These are phyloP conservation scores for Potamilus streckersoni DNA, from an alignment of 1,140 invertebrate species.

Conservation along the genomic window DNA sequence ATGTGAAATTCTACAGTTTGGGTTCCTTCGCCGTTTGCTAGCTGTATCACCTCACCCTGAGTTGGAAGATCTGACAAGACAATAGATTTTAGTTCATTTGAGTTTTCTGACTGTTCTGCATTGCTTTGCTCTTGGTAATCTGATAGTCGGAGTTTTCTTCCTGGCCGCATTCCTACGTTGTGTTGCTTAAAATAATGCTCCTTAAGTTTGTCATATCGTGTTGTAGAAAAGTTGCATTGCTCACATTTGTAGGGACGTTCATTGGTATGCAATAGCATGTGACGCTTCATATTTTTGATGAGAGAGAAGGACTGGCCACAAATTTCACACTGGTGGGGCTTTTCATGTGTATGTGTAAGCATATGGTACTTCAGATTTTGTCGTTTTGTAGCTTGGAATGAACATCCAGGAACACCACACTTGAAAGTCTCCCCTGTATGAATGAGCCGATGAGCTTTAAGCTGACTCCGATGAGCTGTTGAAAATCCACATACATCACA, in stretches of 20 bases:
- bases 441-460: constrained; percentile 72
- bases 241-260: constrained; percentile 48
- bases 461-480: constrained; percentile 73
- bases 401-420: constrained; percentile 70
- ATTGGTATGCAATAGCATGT: constrained; percentile 54
- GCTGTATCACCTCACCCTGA: neutral
- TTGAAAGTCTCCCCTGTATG: constrained; percentile 73
- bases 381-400: constrained; percentile 66
- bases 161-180: constrained; percentile 44
- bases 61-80: neutral
- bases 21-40: constrained; percentile 11
- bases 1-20: constrained; percentile 25
- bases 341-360: constrained; percentile 72
- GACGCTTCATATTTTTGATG: constrained; percentile 59
- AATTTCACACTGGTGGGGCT: constrained; percentile 74
- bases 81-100: constrained; percentile 1
- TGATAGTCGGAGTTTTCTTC: constrained; percentile 28
- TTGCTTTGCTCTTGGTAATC: constrained; percentile 19
- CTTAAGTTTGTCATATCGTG: constrained; percentile 73
- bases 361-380: constrained; percentile 69
- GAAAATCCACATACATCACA: constrained; percentile 73
- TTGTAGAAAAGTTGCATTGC: constrained; percentile 70
- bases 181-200: constrained; percentile 67
- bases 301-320: constrained; percentile 70
- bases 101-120: neutral